These are phyloP conservation scores for Xestoiulus laeticollis DNA, from an alignment of 2,888 invertebrate genomes.

Conservation along the genomic window DNA sequence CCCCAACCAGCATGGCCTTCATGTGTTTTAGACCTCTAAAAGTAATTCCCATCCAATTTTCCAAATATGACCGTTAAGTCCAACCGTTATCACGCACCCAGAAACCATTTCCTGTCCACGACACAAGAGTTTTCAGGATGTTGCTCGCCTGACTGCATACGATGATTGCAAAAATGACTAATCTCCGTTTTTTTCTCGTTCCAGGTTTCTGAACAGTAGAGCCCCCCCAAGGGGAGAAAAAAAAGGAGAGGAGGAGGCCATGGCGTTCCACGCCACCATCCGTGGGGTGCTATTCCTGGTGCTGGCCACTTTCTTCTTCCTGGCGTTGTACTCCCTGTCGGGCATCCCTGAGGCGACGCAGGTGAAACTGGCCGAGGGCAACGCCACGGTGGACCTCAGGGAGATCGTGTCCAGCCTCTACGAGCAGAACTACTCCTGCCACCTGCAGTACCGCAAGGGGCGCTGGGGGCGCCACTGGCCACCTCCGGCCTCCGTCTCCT, in stretches of 20 bases:
- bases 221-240: background rate
- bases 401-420: conserved; percentile 47
- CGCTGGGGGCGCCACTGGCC: background rate
- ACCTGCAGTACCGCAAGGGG: background rate
- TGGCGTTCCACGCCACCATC: conserved; percentile 44
- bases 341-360: conserved; percentile 31
- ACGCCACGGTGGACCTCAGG: conserved; percentile 44
- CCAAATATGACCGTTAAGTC: background rate
- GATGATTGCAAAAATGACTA: background rate
- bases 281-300: conserved; percentile 42
- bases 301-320: conserved; percentile 51
- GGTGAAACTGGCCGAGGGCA: background rate
- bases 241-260: background rate
- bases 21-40: background rate
- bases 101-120: background rate
- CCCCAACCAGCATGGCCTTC: background rate
- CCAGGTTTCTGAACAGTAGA: background rate
- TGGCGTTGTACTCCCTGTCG: conserved; percentile 43
- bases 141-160: background rate
- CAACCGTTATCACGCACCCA: background rate
- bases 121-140: background rate
- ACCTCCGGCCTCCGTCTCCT: background rate
- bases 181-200: background rate
- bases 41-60: background rate
- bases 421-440: conserved; percentile 46